Conservation (phyloP, 2,797 vertebrate species). For the Heterohyrax brucei region DNA sequence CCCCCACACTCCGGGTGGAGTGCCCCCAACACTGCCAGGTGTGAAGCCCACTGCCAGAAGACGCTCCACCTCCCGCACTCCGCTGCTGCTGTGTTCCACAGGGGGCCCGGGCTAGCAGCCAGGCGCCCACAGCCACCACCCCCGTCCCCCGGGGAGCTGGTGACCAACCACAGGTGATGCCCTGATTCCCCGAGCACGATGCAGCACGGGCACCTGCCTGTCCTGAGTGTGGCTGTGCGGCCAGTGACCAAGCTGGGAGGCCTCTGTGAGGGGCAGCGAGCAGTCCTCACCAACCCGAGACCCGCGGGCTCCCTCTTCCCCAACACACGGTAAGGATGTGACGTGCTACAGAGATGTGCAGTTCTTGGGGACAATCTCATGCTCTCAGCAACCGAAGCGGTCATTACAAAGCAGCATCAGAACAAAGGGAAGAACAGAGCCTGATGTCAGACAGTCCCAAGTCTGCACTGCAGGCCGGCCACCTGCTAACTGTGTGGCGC, state of each 20-base stretch:
- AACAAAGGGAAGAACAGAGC: not conserved
- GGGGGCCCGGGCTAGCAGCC: not conserved
- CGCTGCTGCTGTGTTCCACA: too few relatives aligned
- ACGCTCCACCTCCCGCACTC: fast-evolving
- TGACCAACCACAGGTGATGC: not conserved
- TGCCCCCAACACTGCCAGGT: fast-evolving
- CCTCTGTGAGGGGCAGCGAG: not conserved
- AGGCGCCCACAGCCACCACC: not conserved
- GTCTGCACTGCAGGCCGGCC: not conserved
- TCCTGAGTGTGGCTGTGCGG: not conserved
- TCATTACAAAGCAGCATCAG: not conserved
- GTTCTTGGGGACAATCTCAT: not conserved
- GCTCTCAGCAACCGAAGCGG: too few relatives aligned
- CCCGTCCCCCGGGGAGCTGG: too few relatives aligned
- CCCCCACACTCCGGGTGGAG: not conserved
- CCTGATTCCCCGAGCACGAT: fast-evolving
- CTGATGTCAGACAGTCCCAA: not conserved
- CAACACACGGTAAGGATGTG: fast-evolving
- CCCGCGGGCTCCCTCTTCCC: too few relatives aligned
- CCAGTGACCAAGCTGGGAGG: not conserved
- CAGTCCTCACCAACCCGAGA: too few relatives aligned
- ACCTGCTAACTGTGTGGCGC: fast-evolving
- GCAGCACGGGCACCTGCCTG: fast-evolving
- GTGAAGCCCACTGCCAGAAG: not conserved
- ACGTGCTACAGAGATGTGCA: not conserved